Conservation (phyloP, 2,888 invertebrate species). For the Drosophila siamana region DNA sequence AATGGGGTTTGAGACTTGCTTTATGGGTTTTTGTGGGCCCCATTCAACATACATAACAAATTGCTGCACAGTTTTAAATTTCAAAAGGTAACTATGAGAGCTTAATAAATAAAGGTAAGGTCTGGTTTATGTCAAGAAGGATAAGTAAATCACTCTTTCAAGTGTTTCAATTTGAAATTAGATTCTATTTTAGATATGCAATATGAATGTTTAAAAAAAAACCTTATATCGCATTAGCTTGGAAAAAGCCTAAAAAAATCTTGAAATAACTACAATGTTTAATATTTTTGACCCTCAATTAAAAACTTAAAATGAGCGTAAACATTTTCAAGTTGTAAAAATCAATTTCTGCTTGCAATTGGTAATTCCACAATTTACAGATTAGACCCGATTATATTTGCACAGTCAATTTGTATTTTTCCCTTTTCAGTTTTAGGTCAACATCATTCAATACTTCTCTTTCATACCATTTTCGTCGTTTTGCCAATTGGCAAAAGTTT, state of each 20-base stretch:
- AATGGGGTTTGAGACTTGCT: slow-evolving; percentile 4
- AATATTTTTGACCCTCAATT: neutral
- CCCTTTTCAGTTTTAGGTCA: slow-evolving; percentile 10
- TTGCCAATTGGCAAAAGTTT: slow-evolving; percentile 53
- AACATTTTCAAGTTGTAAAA: neutral
- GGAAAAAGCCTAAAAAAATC: neutral
- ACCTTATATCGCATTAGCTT: too few species aligned
- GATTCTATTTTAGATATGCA: too few species aligned
- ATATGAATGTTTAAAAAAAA: neutral
- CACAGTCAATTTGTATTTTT: slow-evolving; percentile 2
- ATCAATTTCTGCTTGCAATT: slow-evolving; percentile 14
- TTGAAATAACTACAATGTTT: neutral
- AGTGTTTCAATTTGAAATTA: neutral
- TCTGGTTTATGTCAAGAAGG: neutral
- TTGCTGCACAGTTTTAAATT: neutral
- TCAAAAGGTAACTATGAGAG: neutral
- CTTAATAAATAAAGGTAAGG: neutral
- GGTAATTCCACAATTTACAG: slow-evolving; percentile 3
- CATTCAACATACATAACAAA: slow-evolving; percentile 14
- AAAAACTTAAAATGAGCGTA: neutral
- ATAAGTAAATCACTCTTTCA: neutral
- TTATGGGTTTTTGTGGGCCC: slow-evolving; percentile 7
- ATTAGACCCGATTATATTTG: neutral
- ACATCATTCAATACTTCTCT: slow-evolving; percentile 10
- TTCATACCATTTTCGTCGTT: slow-evolving; percentile 18